Percentiles rank a stretch among this genome's conserved stretches.
These are phyloP conservation scores for Drosophila eugracilis DNA, from an alignment of 1,140 invertebrate genomes.

Conservation along the genomic window DNA sequence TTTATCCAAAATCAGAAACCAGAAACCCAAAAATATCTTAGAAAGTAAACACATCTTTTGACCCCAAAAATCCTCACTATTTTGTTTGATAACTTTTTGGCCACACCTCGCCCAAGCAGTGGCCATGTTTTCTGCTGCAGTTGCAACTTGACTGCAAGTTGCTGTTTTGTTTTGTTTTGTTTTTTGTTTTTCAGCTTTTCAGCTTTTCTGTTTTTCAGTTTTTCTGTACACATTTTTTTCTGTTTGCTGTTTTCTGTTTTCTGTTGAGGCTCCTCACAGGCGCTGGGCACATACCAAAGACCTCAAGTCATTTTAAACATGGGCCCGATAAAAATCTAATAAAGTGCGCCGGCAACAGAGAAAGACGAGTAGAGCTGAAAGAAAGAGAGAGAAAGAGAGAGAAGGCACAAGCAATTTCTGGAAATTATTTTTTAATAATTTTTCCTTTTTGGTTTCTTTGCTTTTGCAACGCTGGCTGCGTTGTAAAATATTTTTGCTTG, in stretches of 20 bases:
- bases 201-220: slow-evolving; percentile 10
- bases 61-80: background rate
- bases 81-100: slow-evolving; percentile 13
- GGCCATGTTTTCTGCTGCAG: slow-evolving; percentile 11
- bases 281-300: slow-evolving; percentile 50
- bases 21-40: background rate
- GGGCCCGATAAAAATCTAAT: slow-evolving; percentile 75
- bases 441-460: slow-evolving; percentile 15
- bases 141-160: slow-evolving; percentile 10
- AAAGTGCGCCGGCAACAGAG: slow-evolving; percentile 56
- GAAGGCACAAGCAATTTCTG: slow-evolving; percentile 65
- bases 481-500: slow-evolving; percentile 55
- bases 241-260: background rate
- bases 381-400: slow-evolving; percentile 13
- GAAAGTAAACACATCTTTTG: background rate
- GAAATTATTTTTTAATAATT: slow-evolving; percentile 77
- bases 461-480: slow-evolving; percentile 8
- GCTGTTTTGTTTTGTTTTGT: slow-evolving; percentile 16
- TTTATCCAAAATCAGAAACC: too few relatives aligned
- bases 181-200: background rate
- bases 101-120: slow-evolving; percentile 13
- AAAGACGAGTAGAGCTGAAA: slow-evolving; percentile 14
- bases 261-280: slow-evolving; percentile 26
- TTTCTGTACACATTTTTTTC: slow-evolving; percentile 12
- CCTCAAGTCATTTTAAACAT: slow-evolving; percentile 72